Evolutionary conservation across 2,113 vertebrate genomes (phyloP), one percentile per base, ranked within the genome.

Genomic region (Apeltes quadracus): DNA sequence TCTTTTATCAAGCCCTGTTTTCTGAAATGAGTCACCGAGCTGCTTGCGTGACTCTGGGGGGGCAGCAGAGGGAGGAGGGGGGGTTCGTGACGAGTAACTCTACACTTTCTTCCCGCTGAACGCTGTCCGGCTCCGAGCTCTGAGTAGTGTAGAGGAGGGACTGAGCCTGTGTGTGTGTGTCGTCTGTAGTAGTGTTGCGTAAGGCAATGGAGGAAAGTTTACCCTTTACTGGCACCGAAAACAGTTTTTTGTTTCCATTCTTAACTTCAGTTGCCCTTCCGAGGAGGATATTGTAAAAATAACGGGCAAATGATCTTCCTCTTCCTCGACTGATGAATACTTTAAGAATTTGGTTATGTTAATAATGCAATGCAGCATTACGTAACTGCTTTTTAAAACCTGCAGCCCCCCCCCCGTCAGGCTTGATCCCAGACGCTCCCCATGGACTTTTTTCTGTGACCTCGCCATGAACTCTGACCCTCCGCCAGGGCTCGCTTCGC

Each of bases 171-270:
- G 54, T 72, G 69, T 83, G 73, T 66, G 48, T 68, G 29, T 78
- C 84, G 72, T 88, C 77, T 81, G 83, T 90, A 89, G 83, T 88
- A 65, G 69, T 29, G 88, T 93, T 91, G 82, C 72, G 66, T 88
- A 93, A 92, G 86, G 50, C 34, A 79, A 82, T 18, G 23, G 75
- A 85, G 78, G 75, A 91, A 84, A 73, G 75, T 73, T 91, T 89
- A 79, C 79, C 68, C 57, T 91, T 79, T 87, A 80, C 86, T 86
- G 84, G 84, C 73, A 79, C 62, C 12, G 56, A 82, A 84, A 86
- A 81, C 75, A 77, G 1, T 66, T 39, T 71, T 44, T 53, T 62
- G 20, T 22, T 50, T 48, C 4, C 12, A 0, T 14, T 66, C 10
- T 36, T 12, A 69, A 51, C 32, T 62, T 22, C 20, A 12, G 69